Percentiles rank a stretch among this genome's conserved stretches.
These are phyloP conservation scores for Muscicapa adusta DNA, from an alignment of 2,113 vertebrate species.

Conservation along the genomic window DNA sequence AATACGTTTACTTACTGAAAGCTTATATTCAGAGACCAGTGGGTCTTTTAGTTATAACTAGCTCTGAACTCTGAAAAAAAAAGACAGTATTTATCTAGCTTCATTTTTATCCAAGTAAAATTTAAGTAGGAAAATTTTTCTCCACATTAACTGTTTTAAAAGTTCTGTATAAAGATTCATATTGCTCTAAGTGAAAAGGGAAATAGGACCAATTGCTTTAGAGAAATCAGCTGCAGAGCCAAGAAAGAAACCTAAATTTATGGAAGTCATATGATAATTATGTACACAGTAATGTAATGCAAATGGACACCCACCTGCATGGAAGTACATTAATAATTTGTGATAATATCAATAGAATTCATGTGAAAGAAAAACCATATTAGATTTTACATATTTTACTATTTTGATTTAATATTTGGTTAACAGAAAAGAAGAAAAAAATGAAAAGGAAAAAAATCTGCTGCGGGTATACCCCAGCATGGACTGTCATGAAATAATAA, in stretches of 20 bases:
- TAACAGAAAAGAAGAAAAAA: neutral
- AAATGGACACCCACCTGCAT: neutral
- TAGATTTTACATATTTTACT: neutral
- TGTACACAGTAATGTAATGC: neutral
- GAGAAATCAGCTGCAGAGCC: neutral
- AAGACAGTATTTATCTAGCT: neutral
- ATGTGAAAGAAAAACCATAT: neutral
- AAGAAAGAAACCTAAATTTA: neutral
- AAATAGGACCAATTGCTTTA: neutral
- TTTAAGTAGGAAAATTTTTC: neutral
- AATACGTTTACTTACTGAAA: neutral
- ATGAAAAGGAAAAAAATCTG: no score
- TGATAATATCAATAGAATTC: neutral
- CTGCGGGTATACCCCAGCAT: neutral
- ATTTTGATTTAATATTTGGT: neutral
- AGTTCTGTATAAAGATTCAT: neutral
- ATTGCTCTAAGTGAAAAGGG: neutral
- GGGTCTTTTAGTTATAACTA: neutral
- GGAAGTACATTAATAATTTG: neutral
- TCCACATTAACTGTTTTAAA: neutral
- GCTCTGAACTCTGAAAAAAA: neutral
- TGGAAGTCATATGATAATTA: neutral
- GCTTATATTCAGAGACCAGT: neutral
- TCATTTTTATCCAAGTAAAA: neutral
- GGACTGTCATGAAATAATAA: neutral